Percentiles rank a stretch among this genome's conserved stretches.
phyloP scores from a whole-genome alignment of 1,140 invertebrate genomes.

The Drosophila oshimai region DNA sequence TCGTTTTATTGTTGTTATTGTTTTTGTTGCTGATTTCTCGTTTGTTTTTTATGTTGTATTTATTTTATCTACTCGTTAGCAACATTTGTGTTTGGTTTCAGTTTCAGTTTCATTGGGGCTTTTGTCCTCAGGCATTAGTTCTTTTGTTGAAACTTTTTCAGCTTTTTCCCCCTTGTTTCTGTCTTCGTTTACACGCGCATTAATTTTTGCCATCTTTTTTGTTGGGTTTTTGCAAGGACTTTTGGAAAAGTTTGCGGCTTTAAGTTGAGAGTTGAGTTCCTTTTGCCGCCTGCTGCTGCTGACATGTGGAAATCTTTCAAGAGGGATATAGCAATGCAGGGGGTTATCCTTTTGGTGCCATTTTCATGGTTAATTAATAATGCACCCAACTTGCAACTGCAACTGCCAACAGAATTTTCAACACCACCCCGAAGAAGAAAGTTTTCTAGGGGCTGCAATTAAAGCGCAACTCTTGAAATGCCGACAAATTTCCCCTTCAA shows the following conservation, averaged over 20 bases:
- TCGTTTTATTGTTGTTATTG: constrained; percentile 4
- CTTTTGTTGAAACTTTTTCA: constrained; percentile 49
- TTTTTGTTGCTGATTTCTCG: constrained; percentile 3
- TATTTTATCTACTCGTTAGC: constrained; percentile 64
- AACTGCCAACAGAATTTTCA: constrained; percentile 37
- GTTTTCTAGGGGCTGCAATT: constrained; percentile 30
- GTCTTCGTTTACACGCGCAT: constrained; percentile 58
- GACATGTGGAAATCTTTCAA: constrained; percentile 37
- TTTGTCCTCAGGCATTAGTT: constrained; percentile 46
- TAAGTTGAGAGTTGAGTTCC: constrained; percentile 21
- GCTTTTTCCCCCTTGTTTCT: constrained; percentile 28
- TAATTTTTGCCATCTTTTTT: constrained; percentile 48
- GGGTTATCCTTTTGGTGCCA: constrained; percentile 3
- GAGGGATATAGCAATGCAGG: neutral
- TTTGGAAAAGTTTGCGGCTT: constrained; percentile 49
- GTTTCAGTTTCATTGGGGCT: constrained; percentile 41
- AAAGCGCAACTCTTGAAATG: constrained; percentile 42
- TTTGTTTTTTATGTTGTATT: constrained; percentile 25
- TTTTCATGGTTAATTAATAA: constrained; percentile 71
- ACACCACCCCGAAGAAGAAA: constrained; percentile 12
- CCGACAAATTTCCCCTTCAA: constrained; percentile 42
- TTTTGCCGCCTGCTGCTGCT: constrained; percentile 43
- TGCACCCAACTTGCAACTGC: constrained; percentile 45
- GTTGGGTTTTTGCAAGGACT: constrained; percentile 6
- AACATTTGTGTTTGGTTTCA: constrained; percentile 44